Evolutionary conservation across 2,888 invertebrate genomes (phyloP), one percentile per base, ranked within the genome.

Genomic region (Onchidella celtica): DNA sequence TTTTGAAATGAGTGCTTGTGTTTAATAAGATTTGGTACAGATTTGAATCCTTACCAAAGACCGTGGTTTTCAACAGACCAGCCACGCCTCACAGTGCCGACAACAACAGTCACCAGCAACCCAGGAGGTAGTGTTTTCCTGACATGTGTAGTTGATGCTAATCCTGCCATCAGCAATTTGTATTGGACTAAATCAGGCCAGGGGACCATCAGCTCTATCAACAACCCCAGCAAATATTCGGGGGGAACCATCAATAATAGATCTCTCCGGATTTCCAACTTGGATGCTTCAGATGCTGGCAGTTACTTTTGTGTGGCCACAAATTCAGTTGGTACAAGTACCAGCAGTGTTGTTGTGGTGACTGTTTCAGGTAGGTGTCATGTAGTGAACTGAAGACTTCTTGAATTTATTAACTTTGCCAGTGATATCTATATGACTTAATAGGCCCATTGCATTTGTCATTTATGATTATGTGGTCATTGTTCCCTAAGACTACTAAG

Each of bases 211-310:
- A 38, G 34, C 75, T 40, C 75, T 4, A 6, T 34, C 24, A 21
- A n/a, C 75, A 75, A 65, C 59, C 57, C 75, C 17, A 27, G 27
- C 63, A 75, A 75, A 40, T 75, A 75, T 34, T 38, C 40, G 11
- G 75, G 75, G 1, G 75, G 75, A 14, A 38, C 75, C 4, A 27
- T 38, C 11, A 21, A 17, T 57, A 65, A 57, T 27, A 4, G 63
- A 6, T 63, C 40, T 2, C 40, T 75, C 11, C 17, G 21, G 21
- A 75, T 75, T 29, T 38, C 27, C 17, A 9, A 9, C 11, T 11
- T 32, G 6, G 17, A 17, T 4, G 17, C 29, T 24, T 9, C 17
- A 24, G 75, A 75, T 36, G 11, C 40, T 63, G 75, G 75, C 14
- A n/a, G 27, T n/a, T 75, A 75, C 29, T 38, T 27, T 14, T 75